These are phyloP conservation scores for Exocentrus adspersus DNA, from an alignment of 2,888 invertebrate genomes.

Conservation along the genomic window DNA sequence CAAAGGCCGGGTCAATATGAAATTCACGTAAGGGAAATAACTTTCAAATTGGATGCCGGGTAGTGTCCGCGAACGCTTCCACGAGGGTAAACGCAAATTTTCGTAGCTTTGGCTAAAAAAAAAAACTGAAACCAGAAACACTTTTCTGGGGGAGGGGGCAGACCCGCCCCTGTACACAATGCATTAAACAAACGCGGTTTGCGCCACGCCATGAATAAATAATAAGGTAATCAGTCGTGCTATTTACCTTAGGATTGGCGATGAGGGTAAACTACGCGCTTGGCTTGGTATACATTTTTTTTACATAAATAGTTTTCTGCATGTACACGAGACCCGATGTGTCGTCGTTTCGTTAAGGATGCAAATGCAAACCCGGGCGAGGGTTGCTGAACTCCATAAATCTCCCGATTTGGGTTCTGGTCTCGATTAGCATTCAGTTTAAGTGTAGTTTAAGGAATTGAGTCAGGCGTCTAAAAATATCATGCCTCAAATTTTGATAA, in stretches of 20 bases:
- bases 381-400: constrained; percentile 1
- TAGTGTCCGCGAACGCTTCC: constrained; percentile 46
- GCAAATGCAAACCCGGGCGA: not conserved
- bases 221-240: not conserved
- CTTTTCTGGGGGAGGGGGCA: too few relatives aligned
- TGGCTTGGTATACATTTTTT: not conserved
- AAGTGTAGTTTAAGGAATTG: too few relatives aligned
- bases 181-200: not conserved
- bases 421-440: not conserved
- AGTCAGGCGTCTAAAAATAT: too few relatives aligned
- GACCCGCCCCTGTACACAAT: not conserved
- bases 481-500: too few relatives aligned
- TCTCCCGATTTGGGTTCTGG: not conserved
- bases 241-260: not conserved
- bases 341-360: not conserved
- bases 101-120: too few relatives aligned
- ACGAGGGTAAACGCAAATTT: too few relatives aligned
- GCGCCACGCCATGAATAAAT: constrained; percentile 1
- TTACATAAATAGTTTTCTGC: not conserved
- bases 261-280: not conserved
- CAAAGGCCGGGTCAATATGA: constrained; percentile 53
- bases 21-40: constrained; percentile 55
- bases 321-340: not conserved
- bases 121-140: too few relatives aligned
- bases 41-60: constrained; percentile 54